Evolutionary conservation across 2,797 vertebrate genomes (phyloP).

Genomic region (Vultur gryphus): DNA sequence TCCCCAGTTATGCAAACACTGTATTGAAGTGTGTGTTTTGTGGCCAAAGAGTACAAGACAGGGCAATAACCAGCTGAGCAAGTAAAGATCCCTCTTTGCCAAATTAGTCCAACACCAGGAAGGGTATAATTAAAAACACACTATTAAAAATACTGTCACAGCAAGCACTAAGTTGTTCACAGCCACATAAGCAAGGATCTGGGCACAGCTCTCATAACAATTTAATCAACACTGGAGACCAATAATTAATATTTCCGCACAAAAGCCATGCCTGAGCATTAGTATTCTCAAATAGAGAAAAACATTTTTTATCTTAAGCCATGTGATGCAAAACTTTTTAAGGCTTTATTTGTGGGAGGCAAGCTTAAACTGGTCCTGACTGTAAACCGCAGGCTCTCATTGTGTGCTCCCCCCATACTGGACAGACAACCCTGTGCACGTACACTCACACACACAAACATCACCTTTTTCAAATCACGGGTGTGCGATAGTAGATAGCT

Average conservation of each 20-base stretch:
- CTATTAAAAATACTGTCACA: not conserved
- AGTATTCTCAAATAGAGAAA: not conserved
- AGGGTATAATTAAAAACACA: not conserved
- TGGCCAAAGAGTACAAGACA: not conserved
- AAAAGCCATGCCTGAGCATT: not conserved
- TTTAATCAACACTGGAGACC: not conserved
- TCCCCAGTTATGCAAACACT: not conserved
- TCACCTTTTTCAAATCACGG: fast-evolving
- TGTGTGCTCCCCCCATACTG: not conserved
- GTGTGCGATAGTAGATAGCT: not conserved
- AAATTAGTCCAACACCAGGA: not conserved
- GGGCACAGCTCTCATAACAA: not conserved
- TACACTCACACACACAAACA: too few species aligned
- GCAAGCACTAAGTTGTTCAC: not conserved
- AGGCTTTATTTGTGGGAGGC: not conserved
- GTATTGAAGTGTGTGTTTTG: not conserved
- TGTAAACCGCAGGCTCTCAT: not conserved
- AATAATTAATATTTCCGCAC: not conserved
- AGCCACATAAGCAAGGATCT: not conserved
- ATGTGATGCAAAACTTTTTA: not conserved
- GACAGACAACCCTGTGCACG: not conserved
- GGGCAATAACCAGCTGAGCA: not conserved
- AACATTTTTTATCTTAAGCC: not conserved
- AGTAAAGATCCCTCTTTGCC: not conserved
- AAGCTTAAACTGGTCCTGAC: not conserved